Evolutionary conservation across 92 coral and sea anemone genomes (phyloP), one percentile per base, ranked within the genome.

Genomic region (Phenganax marumi): DNA sequence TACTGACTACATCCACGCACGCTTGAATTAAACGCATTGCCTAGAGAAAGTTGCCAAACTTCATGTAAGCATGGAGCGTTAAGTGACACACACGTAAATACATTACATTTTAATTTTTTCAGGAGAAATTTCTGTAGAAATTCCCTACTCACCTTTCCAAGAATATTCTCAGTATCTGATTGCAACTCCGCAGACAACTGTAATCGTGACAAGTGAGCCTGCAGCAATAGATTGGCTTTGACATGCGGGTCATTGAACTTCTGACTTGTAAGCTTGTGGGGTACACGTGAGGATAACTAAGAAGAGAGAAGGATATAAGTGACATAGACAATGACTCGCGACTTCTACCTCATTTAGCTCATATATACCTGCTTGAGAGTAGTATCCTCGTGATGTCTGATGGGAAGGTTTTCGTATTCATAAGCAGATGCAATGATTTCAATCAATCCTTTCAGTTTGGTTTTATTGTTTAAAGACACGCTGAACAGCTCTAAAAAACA

Each of bases 11-110:
- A 84, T 95, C 98, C 6, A 95, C 98, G 82, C 98, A 95, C 2
- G 98, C 98, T 80, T 95, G 98, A 12, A 95, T 93, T 55, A 95
- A 85, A 76, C 98, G 92, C 97, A 95, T 90, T 12, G 98, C 98
- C 98, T 95, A 63, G 13, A 39, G 52, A 51, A 53, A 24, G 47
- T 73, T 12, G 74, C 8, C 54, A 22, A 16, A 43, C 21, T n/a
- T 23, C 43, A 33, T 33, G 43, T 33, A 2, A 33, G 43, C 43
- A 33, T 33, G 43, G 3, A 33, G 43, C n/a, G n/a, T 33, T 33
- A 33, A 33, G 43, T 33, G 43, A 33, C 2, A 33, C 43, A 33
- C 43, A 33, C 43, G 43, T 33, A 33, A 33, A 33, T 33, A 5
- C 43, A 33, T 33, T 33, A 5, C 43, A 33, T 33, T 33, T 33